Evolutionary conservation across 1,140 invertebrate species (phyloP).

Genomic region (Amphibalanus amphitrite): DNA sequence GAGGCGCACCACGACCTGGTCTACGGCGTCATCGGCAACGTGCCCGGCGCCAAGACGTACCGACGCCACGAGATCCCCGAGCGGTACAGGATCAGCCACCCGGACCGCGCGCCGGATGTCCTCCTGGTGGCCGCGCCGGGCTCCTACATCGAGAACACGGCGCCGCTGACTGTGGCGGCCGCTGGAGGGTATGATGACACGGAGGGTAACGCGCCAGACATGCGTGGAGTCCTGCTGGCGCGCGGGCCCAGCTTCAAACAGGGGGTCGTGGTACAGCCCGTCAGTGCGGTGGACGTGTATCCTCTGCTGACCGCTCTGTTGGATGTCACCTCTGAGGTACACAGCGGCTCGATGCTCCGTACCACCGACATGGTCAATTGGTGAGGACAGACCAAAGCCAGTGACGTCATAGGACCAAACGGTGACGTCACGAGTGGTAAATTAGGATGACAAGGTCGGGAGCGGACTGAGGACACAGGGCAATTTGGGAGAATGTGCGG

Average conservation of each 20-base stretch:
- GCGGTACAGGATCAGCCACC: neutral
- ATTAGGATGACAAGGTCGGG: too few relatives aligned
- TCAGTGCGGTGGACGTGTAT: neutral
- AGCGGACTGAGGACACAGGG: too few relatives aligned
- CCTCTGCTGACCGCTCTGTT: neutral
- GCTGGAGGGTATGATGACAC: neutral
- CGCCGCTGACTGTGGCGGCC: neutral
- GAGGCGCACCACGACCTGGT: neutral
- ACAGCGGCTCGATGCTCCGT: neutral
- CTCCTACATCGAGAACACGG: conserved; percentile 1
- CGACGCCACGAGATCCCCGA: neutral
- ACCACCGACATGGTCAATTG: neutral
- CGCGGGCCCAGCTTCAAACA: neutral
- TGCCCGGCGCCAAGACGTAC: neutral
- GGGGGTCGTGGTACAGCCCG: neutral
- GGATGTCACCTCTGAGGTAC: neutral
- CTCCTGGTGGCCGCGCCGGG: neutral
- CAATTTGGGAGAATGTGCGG: too few relatives aligned
- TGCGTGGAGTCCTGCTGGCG: neutral
- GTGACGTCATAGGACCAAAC: neutral
- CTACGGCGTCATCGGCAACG: neutral
- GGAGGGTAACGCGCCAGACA: neutral
- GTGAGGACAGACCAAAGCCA: neutral
- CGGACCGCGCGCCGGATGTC: neutral
- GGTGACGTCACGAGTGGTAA: too few relatives aligned